A percentile compares a stretch with the other conserved stretches of the same genome.
These are phyloP conservation scores for Eupeodes corollae DNA, from an alignment of 1,140 invertebrate species.

Conservation along the genomic window DNA sequence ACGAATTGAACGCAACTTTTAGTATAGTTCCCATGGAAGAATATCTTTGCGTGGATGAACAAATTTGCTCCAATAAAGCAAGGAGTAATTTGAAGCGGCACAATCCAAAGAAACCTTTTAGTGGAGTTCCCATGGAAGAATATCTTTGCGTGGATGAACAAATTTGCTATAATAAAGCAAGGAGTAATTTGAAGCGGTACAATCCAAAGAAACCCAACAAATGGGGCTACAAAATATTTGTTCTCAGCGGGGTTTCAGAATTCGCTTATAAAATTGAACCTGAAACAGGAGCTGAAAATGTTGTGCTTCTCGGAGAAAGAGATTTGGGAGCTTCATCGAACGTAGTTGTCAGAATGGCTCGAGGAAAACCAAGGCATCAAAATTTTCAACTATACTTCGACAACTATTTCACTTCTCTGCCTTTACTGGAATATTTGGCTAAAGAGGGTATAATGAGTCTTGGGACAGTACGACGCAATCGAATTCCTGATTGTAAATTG, in stretches of 20 bases:
- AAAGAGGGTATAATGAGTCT: slow-evolving; percentile 6
- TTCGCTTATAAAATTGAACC: slow-evolving; percentile 25
- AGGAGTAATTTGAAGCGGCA: slow-evolving; percentile 6
- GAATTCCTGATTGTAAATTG: no score
- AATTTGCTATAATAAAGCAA: slow-evolving; percentile 4
- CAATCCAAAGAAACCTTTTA: no score
- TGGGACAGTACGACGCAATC: slow-evolving; percentile 5
- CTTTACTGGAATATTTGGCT: no score
- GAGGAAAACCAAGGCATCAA: slow-evolving; percentile 6
- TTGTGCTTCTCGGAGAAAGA: slow-evolving; percentile 6
- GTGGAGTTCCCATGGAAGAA: slow-evolving; percentile 5
- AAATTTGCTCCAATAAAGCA: slow-evolving; percentile 1
- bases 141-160: no score
- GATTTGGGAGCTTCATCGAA: slow-evolving; percentile 7
- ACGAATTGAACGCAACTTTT: no score
- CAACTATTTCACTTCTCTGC: slow-evolving; percentile 9
- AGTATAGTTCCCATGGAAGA: no score
- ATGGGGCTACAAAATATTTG: slow-evolving; percentile 14
- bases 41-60: no score
- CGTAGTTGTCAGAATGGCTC: slow-evolving; percentile 7
- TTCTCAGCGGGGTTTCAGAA: no score
- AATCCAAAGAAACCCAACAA: slow-evolving; percentile 9
- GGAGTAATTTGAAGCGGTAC: slow-evolving; percentile 2
- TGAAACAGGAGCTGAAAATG: slow-evolving; percentile 16
- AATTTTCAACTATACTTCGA: slow-evolving; percentile 10